Conservation (phyloP, 2,797 vertebrate genomes). For the Sebastes cheni region DNA sequence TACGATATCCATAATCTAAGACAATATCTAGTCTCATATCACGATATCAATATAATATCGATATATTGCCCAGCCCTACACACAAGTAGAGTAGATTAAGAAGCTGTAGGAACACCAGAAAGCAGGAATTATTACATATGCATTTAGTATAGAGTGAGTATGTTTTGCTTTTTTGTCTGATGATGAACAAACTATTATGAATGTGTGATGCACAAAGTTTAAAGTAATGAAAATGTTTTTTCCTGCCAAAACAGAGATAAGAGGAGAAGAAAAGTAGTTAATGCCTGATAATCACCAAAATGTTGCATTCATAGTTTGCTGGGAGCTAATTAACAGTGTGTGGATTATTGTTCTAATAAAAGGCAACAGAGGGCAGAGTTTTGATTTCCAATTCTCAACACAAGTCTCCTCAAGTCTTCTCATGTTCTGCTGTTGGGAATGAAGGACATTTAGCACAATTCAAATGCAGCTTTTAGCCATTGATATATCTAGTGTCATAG, state of each 20-base stretch:
- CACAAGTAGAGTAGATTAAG: neutral
- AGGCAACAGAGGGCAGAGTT: neutral
- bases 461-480: neutral
- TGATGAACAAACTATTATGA: neutral
- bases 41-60: no score
- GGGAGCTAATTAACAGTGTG: neutral
- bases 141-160: neutral
- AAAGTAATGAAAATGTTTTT: neutral
- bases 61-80: no score
- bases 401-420: neutral
- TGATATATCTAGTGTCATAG: neutral
- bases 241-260: neutral
- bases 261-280: neutral
- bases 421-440: neutral
- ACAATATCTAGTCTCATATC: no score
- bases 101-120: neutral
- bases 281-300: neutral
- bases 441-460: neutral
- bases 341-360: neutral
- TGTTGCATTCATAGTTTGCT: neutral
- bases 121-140: neutral
- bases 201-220: neutral
- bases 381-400: neutral
- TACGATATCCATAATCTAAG: no score
- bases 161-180: neutral